phyloP scores from a whole-genome alignment of 2,888 invertebrate species.

The Gortyna flavago region DNA sequence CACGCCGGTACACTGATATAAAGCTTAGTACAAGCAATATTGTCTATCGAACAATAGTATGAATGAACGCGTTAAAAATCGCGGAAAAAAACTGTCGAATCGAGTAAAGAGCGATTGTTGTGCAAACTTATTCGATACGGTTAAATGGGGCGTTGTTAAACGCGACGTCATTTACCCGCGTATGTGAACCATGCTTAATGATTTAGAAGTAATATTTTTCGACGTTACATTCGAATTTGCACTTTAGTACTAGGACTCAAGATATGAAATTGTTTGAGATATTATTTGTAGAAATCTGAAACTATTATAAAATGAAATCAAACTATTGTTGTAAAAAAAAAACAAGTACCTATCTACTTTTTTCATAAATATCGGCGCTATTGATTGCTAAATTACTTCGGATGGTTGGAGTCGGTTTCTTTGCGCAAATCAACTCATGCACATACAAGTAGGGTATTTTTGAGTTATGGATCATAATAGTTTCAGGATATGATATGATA shows the following conservation, averaged over 20 bases:
- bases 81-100: constrained; percentile 85
- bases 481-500: constrained; percentile 84
- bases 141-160: constrained; percentile 88
- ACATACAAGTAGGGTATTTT: constrained; percentile 79
- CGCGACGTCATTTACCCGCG: constrained; percentile 78
- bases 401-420: constrained; percentile 71
- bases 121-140: constrained; percentile 88
- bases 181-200: constrained; percentile 88
- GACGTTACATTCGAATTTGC: constrained; percentile 18
- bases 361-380: constrained; percentile 69
- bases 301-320: constrained; percentile 58
- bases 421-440: constrained; percentile 85
- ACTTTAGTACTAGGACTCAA: constrained; percentile 13
- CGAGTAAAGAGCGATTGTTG: constrained; percentile 89
- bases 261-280: neutral
- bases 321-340: constrained; percentile 47
- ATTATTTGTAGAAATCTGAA: constrained; percentile 18
- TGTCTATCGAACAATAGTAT: constrained; percentile 78
- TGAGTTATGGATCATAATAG: constrained; percentile 74
- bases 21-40: constrained; percentile 76
- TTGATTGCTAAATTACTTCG: constrained; percentile 71
- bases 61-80: constrained; percentile 85
- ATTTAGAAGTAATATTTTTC: constrained; percentile 80
- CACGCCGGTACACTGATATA: constrained; percentile 82
- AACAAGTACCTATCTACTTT: constrained; percentile 55